Conservation (phyloP, 2,113 vertebrate genomes). For the Gallinago media region DNA sequence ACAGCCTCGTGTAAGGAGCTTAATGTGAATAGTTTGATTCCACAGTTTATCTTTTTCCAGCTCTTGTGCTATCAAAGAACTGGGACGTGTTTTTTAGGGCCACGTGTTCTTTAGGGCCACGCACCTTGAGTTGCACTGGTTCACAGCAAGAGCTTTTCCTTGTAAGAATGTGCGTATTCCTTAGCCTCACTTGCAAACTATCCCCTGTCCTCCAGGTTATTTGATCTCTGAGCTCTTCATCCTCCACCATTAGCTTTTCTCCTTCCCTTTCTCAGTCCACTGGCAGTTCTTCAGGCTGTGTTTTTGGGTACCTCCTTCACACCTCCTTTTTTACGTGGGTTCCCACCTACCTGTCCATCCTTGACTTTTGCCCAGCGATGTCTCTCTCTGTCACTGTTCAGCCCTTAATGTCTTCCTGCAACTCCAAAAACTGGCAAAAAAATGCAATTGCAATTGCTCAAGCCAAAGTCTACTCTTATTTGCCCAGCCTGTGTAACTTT, state of each 20-base stretch:
- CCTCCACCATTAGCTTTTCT: background rate
- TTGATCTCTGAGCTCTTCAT: background rate
- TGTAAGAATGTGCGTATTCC: background rate
- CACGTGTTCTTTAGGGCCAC: background rate
- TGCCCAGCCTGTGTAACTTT: background rate
- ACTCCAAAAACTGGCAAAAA: background rate
- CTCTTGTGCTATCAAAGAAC: background rate
- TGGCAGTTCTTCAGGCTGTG: background rate
- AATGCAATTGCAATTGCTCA: background rate
- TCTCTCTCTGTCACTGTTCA: background rate
- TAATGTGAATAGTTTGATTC: background rate
- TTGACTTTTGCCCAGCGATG: background rate
- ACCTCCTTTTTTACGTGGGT: background rate
- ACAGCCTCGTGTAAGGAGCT: background rate
- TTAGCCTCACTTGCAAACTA: background rate
- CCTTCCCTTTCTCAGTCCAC: background rate
- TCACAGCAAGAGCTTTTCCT: background rate
- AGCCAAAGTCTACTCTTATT: background rate
- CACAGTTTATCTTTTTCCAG: background rate
- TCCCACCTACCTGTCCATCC: background rate
- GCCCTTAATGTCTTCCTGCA: background rate
- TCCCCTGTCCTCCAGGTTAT: background rate
- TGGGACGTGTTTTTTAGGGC: background rate
- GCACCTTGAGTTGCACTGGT: background rate
- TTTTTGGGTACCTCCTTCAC: background rate